A percentile compares a stretch with the other conserved stretches of the same genome.
These are phyloP conservation scores for Acipenser ruthenus DNA, from an alignment of 2,797 vertebrate genomes.

Conservation along the genomic window DNA sequence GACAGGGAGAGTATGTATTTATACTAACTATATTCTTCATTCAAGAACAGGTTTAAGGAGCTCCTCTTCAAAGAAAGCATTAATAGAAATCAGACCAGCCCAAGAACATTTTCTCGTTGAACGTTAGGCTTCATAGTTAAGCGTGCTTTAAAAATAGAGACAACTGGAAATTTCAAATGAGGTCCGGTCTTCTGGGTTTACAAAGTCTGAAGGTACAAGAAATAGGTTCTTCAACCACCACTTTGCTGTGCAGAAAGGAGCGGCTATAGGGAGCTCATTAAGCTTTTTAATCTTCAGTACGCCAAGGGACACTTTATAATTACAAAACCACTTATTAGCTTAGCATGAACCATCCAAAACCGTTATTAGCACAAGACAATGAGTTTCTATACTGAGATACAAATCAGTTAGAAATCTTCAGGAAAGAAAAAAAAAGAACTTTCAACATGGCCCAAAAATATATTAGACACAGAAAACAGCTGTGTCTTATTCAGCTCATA, in stretches of 20 bases:
- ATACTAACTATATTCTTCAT: too few species aligned
- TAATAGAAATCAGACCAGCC: too few species aligned
- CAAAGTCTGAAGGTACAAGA: slow-evolving; percentile 12
- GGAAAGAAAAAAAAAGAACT: slow-evolving; percentile 8
- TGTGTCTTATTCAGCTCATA: too few species aligned
- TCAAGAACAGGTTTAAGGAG: too few species aligned
- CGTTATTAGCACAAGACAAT: background rate
- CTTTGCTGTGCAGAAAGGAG: slow-evolving; percentile 28
- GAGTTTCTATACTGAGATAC: background rate
- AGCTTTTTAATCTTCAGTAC: slow-evolving; percentile 55
- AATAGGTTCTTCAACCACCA: slow-evolving; percentile 7
- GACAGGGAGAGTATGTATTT: too few species aligned
- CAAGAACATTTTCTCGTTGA: too few species aligned
- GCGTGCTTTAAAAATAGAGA: background rate
- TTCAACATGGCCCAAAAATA: slow-evolving; percentile 5
- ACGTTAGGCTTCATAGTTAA: too few species aligned
- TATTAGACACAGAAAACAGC: too few species aligned
- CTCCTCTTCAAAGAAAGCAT: too few species aligned
- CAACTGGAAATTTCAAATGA: slow-evolving; percentile 14
- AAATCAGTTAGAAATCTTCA: background rate
- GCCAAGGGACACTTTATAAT: slow-evolving; percentile 52
- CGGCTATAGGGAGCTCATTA: slow-evolving; percentile 10
- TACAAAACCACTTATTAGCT: slow-evolving; percentile 60
- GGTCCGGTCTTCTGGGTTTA: slow-evolving; percentile 19
- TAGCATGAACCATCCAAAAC: slow-evolving; percentile 31